Evolutionary conservation across 2,797 vertebrate species (phyloP).

Genomic region (Eremophila alpestris): DNA sequence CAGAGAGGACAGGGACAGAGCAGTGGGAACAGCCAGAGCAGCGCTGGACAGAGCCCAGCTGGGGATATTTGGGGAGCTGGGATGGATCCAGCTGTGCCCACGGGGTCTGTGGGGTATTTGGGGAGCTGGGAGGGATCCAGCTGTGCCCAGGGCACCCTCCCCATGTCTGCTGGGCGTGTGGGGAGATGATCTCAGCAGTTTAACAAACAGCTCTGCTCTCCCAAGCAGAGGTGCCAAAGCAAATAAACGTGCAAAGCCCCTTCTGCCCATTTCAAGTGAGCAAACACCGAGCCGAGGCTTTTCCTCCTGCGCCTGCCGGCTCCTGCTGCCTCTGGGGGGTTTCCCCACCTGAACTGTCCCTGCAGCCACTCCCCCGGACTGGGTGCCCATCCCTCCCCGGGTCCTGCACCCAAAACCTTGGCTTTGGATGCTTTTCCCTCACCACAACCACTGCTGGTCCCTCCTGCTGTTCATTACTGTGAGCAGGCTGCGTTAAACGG

Average conservation of each 20-base stretch:
- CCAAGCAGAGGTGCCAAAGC: not conserved
- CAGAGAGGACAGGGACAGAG: not conserved
- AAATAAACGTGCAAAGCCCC: not conserved
- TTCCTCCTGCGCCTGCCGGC: not conserved
- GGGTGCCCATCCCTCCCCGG: accelerated
- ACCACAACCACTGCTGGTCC: not conserved
- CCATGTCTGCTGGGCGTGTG: not conserved
- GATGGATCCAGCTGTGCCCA: not conserved
- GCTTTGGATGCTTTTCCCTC: not conserved
- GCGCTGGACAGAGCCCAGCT: not conserved
- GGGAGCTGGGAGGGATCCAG: not conserved
- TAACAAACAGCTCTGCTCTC: not conserved
- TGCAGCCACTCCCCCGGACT: not conserved
- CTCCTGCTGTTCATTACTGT: not conserved
- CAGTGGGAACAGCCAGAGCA: not conserved
- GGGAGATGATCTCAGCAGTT: not conserved
- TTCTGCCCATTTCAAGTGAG: not conserved
- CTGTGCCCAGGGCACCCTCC: not conserved
- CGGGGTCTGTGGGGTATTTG: not conserved
- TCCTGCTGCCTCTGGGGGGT: not conserved
- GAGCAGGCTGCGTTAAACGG: accelerated
- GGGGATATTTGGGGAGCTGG: not conserved
- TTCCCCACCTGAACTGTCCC: not conserved
- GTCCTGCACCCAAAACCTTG: not conserved
- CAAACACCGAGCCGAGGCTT: not conserved